These are phyloP conservation scores for Aplysia californica DNA, from an alignment of 1,140 invertebrate species.

Conservation along the genomic window DNA sequence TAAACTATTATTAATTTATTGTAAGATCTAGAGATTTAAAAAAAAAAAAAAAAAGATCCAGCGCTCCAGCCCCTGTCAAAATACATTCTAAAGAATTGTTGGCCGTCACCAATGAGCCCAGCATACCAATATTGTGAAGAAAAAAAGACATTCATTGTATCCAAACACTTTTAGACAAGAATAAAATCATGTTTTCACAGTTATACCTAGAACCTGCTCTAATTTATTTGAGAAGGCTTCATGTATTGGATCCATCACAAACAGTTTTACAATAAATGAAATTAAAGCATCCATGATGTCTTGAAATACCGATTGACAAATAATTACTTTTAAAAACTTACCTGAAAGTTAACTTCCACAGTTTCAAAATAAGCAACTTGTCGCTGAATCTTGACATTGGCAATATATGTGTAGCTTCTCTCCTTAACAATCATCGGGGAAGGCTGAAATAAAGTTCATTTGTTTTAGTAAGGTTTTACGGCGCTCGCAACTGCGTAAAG, in stretches of 20 bases:
- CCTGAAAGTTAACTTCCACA: conserved; percentile 45
- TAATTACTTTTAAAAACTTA: not conserved
- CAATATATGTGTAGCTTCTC: conserved; percentile 32
- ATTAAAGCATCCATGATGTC: not conserved
- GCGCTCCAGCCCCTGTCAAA: too few species aligned
- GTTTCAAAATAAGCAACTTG: conserved; percentile 38
- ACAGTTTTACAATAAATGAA: not conserved
- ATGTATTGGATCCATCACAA: not conserved
- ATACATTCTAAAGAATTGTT: too few species aligned
- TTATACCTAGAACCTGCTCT: not conserved
- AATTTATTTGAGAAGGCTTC: not conserved
- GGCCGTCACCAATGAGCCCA: too few species aligned
- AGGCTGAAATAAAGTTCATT: conserved; percentile 29
- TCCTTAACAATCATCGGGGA: conserved; percentile 45
- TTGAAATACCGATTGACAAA: too few species aligned
- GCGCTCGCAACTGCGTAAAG: not conserved
- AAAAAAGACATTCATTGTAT: too few species aligned
- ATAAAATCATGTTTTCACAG: too few species aligned
- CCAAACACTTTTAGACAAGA: too few species aligned
- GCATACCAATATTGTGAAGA: too few species aligned
- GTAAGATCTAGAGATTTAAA: too few species aligned
- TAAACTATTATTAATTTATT: too few species aligned
- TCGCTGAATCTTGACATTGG: conserved; percentile 42
- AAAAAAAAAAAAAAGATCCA: too few species aligned
- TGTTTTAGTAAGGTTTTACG: too few species aligned